Conservation (phyloP, 2,113 vertebrate species). For the Oxygymnocypris stewartii region DNA sequence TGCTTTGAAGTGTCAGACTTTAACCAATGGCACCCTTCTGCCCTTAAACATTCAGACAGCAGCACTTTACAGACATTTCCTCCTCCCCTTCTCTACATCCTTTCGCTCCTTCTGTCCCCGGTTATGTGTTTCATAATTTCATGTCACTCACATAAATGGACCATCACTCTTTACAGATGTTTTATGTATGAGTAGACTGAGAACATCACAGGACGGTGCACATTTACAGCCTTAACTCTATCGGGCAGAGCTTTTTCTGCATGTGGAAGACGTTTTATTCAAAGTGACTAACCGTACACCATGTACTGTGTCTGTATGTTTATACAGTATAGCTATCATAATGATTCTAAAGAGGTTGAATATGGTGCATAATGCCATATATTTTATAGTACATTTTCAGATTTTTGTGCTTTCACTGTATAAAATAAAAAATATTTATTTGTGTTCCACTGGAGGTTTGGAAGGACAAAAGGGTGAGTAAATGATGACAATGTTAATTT, state of each 20-base stretch:
- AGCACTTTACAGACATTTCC: constrained; percentile 29
- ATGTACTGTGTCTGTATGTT: not conserved
- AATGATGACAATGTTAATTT: not conserved
- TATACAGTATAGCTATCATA: not conserved
- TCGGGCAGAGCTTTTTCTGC: not conserved
- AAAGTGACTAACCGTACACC: not conserved
- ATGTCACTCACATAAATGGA: constrained; percentile 20
- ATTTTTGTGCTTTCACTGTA: not conserved
- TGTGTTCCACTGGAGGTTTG: not conserved
- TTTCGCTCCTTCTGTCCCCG: not conserved
- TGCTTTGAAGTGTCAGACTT: constrained; percentile 33
- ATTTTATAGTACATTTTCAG: too few species aligned
- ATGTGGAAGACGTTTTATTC: not conserved
- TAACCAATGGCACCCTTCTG: constrained; percentile 2
- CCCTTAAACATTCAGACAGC: constrained; percentile 21
- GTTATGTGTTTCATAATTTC: constrained; percentile 22
- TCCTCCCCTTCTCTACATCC: not conserved
- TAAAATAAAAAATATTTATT: not conserved
- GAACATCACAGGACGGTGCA: constrained; percentile 14
- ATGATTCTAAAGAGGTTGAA: not conserved
- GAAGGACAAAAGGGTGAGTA: too few species aligned
- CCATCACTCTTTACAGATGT: constrained; percentile 32
- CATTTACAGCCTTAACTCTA: not conserved
- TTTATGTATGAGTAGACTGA: constrained; percentile 35
- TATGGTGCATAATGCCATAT: too few species aligned